These are phyloP conservation scores for Plestiodon gilberti DNA, from an alignment of 2,113 vertebrate species.

Conservation along the genomic window DNA sequence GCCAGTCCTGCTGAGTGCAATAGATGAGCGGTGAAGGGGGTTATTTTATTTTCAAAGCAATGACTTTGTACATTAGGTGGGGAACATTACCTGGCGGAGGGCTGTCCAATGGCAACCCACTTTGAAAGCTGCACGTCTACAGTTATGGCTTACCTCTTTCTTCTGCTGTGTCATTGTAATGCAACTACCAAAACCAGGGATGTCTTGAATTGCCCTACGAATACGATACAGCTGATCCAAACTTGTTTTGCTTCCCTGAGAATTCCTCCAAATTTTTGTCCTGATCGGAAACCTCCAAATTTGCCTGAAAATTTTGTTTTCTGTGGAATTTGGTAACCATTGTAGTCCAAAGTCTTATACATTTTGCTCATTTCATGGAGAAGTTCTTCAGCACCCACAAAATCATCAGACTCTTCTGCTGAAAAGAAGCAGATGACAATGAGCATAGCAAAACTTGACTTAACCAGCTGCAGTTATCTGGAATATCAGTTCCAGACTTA, in stretches of 20 bases:
- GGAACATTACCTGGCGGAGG: not conserved
- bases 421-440: no score
- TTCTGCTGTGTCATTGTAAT: not conserved
- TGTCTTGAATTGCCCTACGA: not conserved
- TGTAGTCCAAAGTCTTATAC: no score
- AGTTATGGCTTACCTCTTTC: not conserved
- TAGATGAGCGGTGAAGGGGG: not conserved
- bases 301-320: no score
- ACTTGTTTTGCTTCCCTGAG: not conserved
- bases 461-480: no score
- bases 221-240: not conserved
- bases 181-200: not conserved
- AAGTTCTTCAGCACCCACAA: no score
- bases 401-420: no score
- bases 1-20: not conserved
- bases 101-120: not conserved
- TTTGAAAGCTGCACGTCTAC: not conserved
- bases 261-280: no score
- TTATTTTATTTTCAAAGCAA: conserved; percentile 43
- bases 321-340: no score
- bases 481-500: no score
- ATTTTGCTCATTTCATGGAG: not conserved
- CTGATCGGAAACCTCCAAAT: no score
- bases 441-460: no score
- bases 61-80: conserved; percentile 32